phyloP scores from a whole-genome alignment of 2,797 vertebrate genomes.

The Nothura maculosa region DNA sequence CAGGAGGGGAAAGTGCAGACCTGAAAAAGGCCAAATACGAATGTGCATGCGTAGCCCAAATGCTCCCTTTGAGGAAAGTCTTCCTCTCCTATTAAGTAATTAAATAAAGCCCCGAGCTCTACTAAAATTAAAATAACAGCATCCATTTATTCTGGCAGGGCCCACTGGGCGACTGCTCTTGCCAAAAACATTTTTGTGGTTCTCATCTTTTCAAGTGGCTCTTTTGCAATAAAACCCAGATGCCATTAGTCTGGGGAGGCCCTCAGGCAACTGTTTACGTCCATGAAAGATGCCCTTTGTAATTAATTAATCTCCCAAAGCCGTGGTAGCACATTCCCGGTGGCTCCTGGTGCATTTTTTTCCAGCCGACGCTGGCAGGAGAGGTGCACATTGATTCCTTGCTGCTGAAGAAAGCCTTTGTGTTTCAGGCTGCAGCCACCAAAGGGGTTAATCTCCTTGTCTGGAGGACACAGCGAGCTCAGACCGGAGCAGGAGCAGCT shows the following conservation, averaged over 20 bases:
- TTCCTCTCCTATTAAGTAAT: constrained; percentile 58
- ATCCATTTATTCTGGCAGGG: constrained; percentile 63
- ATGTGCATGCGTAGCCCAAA: background rate
- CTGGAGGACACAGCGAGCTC: background rate
- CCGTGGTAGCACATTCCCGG: constrained; percentile 25
- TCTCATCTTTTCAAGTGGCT: constrained; percentile 70
- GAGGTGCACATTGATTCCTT: constrained; percentile 9
- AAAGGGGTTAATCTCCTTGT: background rate
- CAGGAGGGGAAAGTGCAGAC: background rate
- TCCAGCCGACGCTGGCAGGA: background rate
- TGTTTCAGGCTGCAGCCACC: background rate
- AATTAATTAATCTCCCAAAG: constrained; percentile 55
- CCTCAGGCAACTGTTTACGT: constrained; percentile 38
- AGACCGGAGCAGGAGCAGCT: no score
- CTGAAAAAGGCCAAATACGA: background rate
- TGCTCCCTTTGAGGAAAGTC: constrained; percentile 28
- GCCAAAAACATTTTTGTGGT: constrained; percentile 71
- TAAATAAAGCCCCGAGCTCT: constrained; percentile 48
- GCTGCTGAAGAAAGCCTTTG: constrained; percentile 15
- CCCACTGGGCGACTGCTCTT: constrained; percentile 12
- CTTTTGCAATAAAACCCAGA: constrained; percentile 66
- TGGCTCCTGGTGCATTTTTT: constrained; percentile 19
- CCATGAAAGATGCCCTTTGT: constrained; percentile 66
- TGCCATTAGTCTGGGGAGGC: constrained; percentile 47
- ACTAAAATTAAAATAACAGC: constrained; percentile 68